phyloP scores from a whole-genome alignment of 2,113 vertebrate genomes.

The Sminthopsis crassicaudata region DNA sequence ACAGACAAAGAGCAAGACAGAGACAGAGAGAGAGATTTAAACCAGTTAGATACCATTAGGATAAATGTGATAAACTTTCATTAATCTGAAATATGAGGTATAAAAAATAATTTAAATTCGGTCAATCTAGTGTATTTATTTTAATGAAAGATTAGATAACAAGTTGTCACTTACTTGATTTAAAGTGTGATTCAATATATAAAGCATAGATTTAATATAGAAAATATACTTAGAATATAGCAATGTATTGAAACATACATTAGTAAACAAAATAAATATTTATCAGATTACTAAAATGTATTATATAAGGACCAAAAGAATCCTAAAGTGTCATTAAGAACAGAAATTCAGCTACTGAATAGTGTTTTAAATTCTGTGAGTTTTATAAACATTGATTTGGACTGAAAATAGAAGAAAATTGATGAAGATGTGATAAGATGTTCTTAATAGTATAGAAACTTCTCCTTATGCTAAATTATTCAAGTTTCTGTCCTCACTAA shows the following conservation, averaged over 20 bases:
- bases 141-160: neutral
- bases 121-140: constrained; percentile 33
- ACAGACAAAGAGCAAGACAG: neutral
- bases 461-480: neutral
- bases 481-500: neutral
- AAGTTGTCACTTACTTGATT: constrained; percentile 6
- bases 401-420: constrained; percentile 15
- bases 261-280: constrained; percentile 1
- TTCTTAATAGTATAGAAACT: constrained; percentile 4
- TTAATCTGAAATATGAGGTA: neutral
- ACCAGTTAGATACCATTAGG: neutral
- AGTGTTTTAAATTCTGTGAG: neutral
- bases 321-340: neutral
- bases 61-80: constrained; percentile 24
- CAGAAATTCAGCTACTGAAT: neutral
- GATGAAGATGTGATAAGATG: neutral
- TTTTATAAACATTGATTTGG: neutral
- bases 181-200: neutral
- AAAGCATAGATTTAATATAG: too few species aligned
- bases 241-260: constrained; percentile 10
- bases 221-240: neutral
- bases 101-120: constrained; percentile 24
- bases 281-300: constrained; percentile 1
- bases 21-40: neutral
- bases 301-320: neutral